Evolutionary conservation across 1,140 invertebrate genomes (phyloP), one percentile per base, ranked within the genome.

Genomic region (Neelides sp.): DNA sequence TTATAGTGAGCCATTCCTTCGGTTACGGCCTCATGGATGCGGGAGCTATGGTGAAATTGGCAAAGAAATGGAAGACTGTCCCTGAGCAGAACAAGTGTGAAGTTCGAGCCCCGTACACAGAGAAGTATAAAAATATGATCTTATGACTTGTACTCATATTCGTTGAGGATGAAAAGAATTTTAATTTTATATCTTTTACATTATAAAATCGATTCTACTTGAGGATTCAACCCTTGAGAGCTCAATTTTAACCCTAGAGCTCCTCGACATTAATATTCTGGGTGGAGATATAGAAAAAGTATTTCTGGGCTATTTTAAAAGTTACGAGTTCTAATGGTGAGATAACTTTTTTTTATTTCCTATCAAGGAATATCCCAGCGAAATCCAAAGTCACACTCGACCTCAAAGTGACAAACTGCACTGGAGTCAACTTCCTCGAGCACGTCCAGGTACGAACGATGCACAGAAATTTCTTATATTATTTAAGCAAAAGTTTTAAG

Each of bases 1-100:
- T n/a, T 54, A 23, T 61, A 79, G 80, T 80, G 49, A 89, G 84
- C 47, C 88, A 93, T 65, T 90, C 86, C 40, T 95, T 94, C 65
- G 93, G 93, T 15, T 97, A 95, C 69, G 93, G 93, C 7, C 68
- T 97, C 37, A 87, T 97, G 80, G 90, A 97, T 71, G 92, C 91
- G 1, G 78, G 80, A 39, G 84, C 83, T 2, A 96, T 97, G 91
- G 91, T 96, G 4, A 73, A 78, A 15, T 67, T 93, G 37, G 87
- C 92, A 0, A 76, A 77, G 55, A 74, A 71, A 41, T 96, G 92
- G 92, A 75, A 76, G 55, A 82, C 79, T 0, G 88, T 94, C 24
- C 88, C 90, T 1, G 78, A 80, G 43, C 89, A 91, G 63, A 76
- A 80, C 48, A 78, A 79, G 50, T 89, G 85, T 62, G 85, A 89